A percentile compares a stretch with the other conserved stretches of the same genome.
Conservation (phyloP, 2,888 invertebrate genomes). For the Ormyrus rosae region DNA sequence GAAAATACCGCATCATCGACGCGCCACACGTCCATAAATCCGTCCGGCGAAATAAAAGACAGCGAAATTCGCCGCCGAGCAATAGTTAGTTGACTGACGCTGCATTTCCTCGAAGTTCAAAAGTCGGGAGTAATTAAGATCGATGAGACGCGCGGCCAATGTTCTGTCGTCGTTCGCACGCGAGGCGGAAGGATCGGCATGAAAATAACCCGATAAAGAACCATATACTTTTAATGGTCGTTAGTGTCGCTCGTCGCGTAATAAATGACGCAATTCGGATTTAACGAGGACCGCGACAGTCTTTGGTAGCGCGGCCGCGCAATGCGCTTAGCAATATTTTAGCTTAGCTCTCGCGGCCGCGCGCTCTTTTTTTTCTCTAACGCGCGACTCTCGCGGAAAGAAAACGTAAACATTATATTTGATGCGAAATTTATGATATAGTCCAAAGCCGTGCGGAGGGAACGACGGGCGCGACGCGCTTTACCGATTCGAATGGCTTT, state of each 20-base stretch:
- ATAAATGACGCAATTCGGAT: conserved; percentile 35
- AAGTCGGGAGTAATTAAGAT: conserved; percentile 19
- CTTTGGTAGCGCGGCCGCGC: conserved; percentile 3
- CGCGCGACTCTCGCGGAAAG: background rate
- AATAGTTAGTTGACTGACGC: too few species aligned
- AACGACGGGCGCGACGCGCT: background rate
- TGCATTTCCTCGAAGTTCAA: conserved; percentile 17
- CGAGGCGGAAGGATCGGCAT: conserved; percentile 2
- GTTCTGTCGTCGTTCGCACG: background rate
- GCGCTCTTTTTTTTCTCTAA: conserved; percentile 11
- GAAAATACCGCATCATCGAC: too few species aligned
- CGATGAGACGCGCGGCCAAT: background rate
- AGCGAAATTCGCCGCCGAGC: too few species aligned
- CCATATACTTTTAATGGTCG: conserved; percentile 38
- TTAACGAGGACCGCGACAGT: conserved; percentile 28
- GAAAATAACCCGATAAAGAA: conserved; percentile 37
- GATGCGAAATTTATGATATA: conserved; percentile 1
- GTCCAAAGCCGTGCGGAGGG: background rate
- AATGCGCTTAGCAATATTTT: too few species aligned
- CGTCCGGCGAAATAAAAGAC: too few species aligned
- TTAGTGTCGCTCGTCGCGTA: conserved; percentile 32
- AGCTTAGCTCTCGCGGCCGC: too few species aligned
- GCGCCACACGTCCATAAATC: too few species aligned
- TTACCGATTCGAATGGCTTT: background rate
- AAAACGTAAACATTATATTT: conserved; percentile 12